A percentile compares a stretch with the other conserved stretches of the same genome.
Conservation (phyloP, 2,797 vertebrate genomes). For the Petrocephalus sullivani region DNA sequence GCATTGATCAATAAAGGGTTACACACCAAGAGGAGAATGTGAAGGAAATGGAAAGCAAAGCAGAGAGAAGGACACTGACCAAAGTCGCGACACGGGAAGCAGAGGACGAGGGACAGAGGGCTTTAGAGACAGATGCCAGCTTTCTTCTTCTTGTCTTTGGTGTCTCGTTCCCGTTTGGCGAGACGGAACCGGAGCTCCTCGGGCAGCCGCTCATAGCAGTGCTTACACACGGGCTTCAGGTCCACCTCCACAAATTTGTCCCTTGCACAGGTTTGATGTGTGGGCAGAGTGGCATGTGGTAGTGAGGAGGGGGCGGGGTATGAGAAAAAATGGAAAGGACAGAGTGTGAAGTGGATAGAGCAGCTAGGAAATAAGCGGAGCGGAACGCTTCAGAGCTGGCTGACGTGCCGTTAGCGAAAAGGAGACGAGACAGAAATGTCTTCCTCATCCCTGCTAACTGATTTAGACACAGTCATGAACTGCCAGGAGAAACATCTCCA, state of each 20-base stretch:
- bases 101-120: constrained; percentile 50
- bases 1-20: neutral
- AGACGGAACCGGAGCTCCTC: constrained; percentile 89
- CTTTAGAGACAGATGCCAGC: constrained; percentile 85
- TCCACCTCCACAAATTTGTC: constrained; percentile 98
- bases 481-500: neutral
- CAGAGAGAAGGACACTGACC: constrained; percentile 69
- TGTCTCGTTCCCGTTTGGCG: constrained; percentile 82
- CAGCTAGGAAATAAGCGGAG: neutral
- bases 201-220: constrained; percentile 93
- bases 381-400: neutral
- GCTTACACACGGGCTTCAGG: constrained; percentile 97
- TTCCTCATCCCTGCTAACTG: neutral
- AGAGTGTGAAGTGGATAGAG: constrained; percentile 29
- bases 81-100: constrained; percentile 58
- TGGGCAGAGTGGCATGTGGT: constrained; percentile 2
- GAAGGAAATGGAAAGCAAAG: constrained; percentile 18
- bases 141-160: constrained; percentile 92
- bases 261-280: constrained; percentile 61
- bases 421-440: constrained; percentile 22
- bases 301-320: neutral
- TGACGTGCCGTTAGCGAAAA: neutral
- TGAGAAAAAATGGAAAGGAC: neutral
- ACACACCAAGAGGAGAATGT: neutral
- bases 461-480: neutral